Conservation (phyloP, 1,140 invertebrate species). For the Formica selysi region DNA sequence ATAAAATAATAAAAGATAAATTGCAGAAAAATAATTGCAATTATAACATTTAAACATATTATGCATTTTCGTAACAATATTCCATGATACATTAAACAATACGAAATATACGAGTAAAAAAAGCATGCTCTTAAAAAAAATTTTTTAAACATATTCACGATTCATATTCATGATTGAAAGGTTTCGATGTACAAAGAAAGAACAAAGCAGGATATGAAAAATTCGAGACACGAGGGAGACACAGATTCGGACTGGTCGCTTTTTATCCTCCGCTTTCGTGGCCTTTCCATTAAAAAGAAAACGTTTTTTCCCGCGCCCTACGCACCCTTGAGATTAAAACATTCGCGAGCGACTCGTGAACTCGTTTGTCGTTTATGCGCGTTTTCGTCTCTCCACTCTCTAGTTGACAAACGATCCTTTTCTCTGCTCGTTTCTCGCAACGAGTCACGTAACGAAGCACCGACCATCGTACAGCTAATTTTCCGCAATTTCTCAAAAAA, state of each 20-base stretch:
- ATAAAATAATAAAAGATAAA: not conserved
- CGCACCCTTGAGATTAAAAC: constrained; percentile 79
- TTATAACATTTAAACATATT: not conserved
- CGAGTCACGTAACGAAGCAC: constrained; percentile 82
- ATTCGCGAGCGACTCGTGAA: constrained; percentile 78
- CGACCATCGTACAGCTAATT: constrained; percentile 82
- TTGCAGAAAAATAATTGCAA: not conserved
- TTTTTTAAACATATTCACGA: not conserved
- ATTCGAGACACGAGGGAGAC: constrained; percentile 49
- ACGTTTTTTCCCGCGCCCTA: constrained; percentile 65
- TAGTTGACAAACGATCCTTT: constrained; percentile 50
- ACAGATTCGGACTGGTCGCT: constrained; percentile 38
- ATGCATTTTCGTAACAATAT: not conserved
- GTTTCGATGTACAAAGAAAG: constrained; percentile 8
- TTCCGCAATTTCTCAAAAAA: constrained; percentile 83
- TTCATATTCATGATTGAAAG: constrained; percentile 27
- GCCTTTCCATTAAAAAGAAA: constrained; percentile 77
- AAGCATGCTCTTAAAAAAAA: constrained; percentile 1
- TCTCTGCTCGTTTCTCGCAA: constrained; percentile 61
- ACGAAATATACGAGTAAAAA: not conserved
- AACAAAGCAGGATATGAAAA: constrained; percentile 46
- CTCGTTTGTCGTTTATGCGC: constrained; percentile 78
- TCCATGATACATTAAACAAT: not conserved
- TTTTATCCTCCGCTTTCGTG: constrained; percentile 56
- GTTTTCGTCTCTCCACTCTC: constrained; percentile 35